Conservation (phyloP, 2,888 invertebrate genomes). For the Monopis laevigella region DNA sequence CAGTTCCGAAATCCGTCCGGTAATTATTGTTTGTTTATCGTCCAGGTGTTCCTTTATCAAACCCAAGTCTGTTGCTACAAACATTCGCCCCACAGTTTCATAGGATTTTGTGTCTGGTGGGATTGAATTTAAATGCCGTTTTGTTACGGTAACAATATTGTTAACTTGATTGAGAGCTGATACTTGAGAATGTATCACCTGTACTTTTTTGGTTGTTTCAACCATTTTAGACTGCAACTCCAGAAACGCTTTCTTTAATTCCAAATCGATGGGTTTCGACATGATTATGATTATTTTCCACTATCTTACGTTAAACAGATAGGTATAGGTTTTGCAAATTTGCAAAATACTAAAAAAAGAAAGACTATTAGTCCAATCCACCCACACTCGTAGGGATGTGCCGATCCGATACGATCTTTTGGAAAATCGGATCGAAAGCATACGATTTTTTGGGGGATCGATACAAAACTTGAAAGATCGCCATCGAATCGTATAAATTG, state of each 20-base stretch:
- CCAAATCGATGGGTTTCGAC: slow-evolving; percentile 64
- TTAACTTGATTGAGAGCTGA: slow-evolving; percentile 73
- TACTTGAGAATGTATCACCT: slow-evolving; percentile 81
- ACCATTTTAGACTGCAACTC: slow-evolving; percentile 85
- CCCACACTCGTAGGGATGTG: too few species aligned
- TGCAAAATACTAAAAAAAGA: too few species aligned
- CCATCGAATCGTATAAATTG: too few species aligned
- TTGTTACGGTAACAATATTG: slow-evolving; percentile 77
- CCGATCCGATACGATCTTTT: too few species aligned
- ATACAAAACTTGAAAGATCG: too few species aligned
- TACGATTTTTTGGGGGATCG: too few species aligned
- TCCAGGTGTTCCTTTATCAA: slow-evolving; percentile 72
- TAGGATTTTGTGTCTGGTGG: slow-evolving; percentile 10
- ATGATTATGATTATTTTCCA: too few species aligned
- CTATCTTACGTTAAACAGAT: too few species aligned
- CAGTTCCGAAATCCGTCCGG: slow-evolving; percentile 77
- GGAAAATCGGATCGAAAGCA: too few species aligned
- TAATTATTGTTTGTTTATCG: slow-evolving; percentile 25
- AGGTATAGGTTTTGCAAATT: too few species aligned
- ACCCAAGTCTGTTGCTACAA: slow-evolving; percentile 73
- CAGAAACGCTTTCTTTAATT: slow-evolving; percentile 77
- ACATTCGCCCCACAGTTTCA: slow-evolving; percentile 82
- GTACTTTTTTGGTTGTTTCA: slow-evolving; percentile 82
- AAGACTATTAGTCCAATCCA: too few species aligned
- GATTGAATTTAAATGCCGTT: slow-evolving; percentile 69